Percentiles rank a stretch among this genome's conserved stretches.
These are phyloP conservation scores for Herpetotheres cachinnans DNA, from an alignment of 2,113 vertebrate genomes.

Conservation along the genomic window DNA sequence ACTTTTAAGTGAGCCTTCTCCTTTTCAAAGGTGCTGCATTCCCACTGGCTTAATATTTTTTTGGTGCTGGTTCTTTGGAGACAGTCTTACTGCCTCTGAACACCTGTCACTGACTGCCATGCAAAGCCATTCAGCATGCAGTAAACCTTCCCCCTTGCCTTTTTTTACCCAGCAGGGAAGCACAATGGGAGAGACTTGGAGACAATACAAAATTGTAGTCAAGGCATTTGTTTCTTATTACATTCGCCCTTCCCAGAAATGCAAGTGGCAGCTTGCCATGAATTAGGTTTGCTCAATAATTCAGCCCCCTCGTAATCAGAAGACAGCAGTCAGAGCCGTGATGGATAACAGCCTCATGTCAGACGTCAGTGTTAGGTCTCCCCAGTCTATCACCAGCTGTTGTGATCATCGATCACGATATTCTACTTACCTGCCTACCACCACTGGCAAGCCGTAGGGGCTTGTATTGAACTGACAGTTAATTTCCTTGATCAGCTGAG, in stretches of 20 bases:
- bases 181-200: not conserved
- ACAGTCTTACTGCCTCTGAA: not conserved
- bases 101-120: not conserved
- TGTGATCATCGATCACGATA: not conserved
- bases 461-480: not conserved
- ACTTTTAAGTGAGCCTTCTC: not conserved
- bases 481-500: not conserved
- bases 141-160: not conserved
- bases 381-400: not conserved
- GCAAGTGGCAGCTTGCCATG: conserved; percentile 8
- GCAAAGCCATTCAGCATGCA: not conserved
- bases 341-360: not conserved
- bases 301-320: not conserved
- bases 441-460: not conserved
- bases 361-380: not conserved
- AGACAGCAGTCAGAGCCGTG: not conserved
- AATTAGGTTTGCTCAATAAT: conserved; percentile 26
- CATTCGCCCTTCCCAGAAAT: not conserved
- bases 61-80: not conserved
- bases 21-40: not conserved
- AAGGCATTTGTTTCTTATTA: conserved; percentile 18
- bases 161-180: not conserved
- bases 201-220: not conserved
- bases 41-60: not conserved
- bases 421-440: not conserved